Base-by-base conservation (phyloP, 2,797 vertebrate species). In the Ctenochaetus hawaiiensis region DNA sequence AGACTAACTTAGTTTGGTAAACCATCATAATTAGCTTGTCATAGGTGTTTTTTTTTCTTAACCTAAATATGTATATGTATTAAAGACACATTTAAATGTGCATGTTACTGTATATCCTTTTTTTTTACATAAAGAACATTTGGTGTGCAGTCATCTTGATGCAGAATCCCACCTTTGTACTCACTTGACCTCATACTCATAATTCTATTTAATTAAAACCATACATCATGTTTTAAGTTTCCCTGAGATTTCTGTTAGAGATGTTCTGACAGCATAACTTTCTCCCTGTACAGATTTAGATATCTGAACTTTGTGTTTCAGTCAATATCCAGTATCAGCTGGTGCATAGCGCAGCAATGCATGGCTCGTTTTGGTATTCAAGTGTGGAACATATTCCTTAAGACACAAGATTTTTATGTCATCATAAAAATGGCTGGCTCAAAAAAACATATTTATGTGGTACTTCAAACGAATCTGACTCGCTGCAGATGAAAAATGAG, bases 121-220 rank as follows among this genome's bases (percentile, higher is more conserved):
- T 53, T 44, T 56, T 65, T 66, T 70, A 66, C 23, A 41, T 68
- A 47, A 43, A 2, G 22, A 70, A 58, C 51, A 61, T 87, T 81
- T 79, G 53, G 22, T 20, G 18, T 67, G 39, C 44, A 60, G 52
- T 81, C 72, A 61, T 69, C 58, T 68, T 45, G 4, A 13, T 84
- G 59, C 54, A 66, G 77, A 67, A 60, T 78, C 63, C 72, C 70
- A 59, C 67, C 54, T 71, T 83, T 80, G 52, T 86, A 56, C 78
- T 72, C 47, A 4, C 14, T 67, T 54, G 67, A 54, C 54, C 14
- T 17, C 58, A 18, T 6, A 51, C 54, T 54, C 60, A 20, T 67
- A 57, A 22, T 56, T 53, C 43, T 81, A 73, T 79, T 86, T 69
- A 89, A 12, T 89, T 77, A 84, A 80, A 92, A 77, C 67, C 62